A percentile compares a stretch with the other conserved stretches of the same genome.
Evolutionary conservation across 2,888 invertebrate species (phyloP).

Genomic region (Pachycephus smyrnensis): DNA sequence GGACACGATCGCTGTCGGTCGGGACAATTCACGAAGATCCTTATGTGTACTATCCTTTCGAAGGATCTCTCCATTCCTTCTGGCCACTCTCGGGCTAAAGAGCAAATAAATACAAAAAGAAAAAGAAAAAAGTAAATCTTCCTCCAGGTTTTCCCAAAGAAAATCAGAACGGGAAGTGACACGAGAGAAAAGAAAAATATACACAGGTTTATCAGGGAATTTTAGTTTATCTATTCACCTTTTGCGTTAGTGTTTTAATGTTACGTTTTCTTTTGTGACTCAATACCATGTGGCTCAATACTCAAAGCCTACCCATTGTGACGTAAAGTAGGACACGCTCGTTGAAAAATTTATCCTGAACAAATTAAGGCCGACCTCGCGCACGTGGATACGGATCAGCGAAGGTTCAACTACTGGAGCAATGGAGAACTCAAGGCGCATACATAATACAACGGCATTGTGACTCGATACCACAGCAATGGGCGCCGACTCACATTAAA

Average conservation of each 20-base stretch:
- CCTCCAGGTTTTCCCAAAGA: neutral
- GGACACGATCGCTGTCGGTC: neutral
- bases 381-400: neutral
- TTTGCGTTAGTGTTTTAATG: no score
- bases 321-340: neutral
- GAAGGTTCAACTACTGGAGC: neutral
- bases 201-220: neutral
- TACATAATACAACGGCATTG: neutral
- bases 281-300: neutral
- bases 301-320: neutral
- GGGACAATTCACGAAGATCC: neutral
- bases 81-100: neutral
- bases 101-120: neutral
- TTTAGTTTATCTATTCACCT: neutral
- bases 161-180: neutral
- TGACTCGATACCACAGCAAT: neutral
- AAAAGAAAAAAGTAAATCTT: neutral
- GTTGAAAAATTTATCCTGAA: neutral
- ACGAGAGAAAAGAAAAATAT: neutral
- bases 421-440: neutral
- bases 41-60: neutral
- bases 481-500: neutral
- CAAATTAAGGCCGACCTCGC: neutral
- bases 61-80: neutral
- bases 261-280: neutral